Conservation (phyloP, 2,888 invertebrate species). For the Eudemis profundana region DNA sequence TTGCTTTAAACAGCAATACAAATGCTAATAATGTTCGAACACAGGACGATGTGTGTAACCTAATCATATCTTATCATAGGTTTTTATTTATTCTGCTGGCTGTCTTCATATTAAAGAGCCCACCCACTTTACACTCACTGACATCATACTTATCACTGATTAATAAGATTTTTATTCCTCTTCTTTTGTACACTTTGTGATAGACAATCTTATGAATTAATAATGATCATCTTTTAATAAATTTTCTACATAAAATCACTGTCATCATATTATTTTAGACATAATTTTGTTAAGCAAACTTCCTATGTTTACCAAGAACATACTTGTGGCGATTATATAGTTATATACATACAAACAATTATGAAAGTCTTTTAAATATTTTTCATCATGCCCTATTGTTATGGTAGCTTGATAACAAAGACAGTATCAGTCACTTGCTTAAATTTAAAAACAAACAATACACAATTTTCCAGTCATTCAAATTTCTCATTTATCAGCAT, state of each 20-base stretch:
- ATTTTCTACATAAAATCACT: neutral
- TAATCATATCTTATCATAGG: slow-evolving; percentile 19
- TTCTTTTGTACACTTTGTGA: slow-evolving; percentile 9
- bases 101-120: neutral
- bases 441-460: slow-evolving; percentile 35
- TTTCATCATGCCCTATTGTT: neutral
- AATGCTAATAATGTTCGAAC: neutral
- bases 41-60: neutral
- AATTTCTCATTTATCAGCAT: slow-evolving; percentile 18
- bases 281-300: neutral
- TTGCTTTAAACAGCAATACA: slow-evolving; percentile 24
- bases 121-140: slow-evolving; percentile 19
- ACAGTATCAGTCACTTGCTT: slow-evolving; percentile 33
- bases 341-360: neutral
- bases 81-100: neutral
- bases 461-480: neutral
- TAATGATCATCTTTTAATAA: neutral
- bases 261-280: neutral
- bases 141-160: slow-evolving; percentile 17
- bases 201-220: slow-evolving; percentile 13
- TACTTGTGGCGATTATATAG: neutral
- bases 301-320: neutral
- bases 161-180: slow-evolving; percentile 20
- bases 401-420: neutral
- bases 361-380: neutral